These are phyloP conservation scores for Chaetorhynchus papuensis DNA, from an alignment of 2,113 vertebrate species.

Conservation along the genomic window DNA sequence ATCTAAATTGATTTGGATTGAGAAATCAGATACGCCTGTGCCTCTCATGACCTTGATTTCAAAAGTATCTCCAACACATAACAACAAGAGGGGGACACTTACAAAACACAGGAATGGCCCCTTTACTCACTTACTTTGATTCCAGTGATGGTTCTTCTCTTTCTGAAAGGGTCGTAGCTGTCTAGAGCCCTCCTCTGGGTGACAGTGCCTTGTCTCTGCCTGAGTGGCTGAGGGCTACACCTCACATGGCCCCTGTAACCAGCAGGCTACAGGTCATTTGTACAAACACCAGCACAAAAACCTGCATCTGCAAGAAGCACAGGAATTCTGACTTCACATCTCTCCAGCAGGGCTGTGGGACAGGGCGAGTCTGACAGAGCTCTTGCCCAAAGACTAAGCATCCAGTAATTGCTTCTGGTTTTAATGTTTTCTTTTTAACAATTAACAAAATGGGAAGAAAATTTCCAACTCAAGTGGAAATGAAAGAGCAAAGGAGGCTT, in stretches of 20 bases:
- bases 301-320: accelerated
- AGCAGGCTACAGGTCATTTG: neutral
- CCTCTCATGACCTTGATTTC: neutral
- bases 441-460: neutral
- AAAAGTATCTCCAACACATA: neutral
- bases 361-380: neutral
- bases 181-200: neutral
- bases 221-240: neutral
- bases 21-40: neutral
- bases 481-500: neutral
- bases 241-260: neutral
- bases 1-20: neutral
- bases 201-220: neutral
- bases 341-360: neutral
- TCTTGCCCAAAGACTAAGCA: neutral
- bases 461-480: accelerated
- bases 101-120: neutral
- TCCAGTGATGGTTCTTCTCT: neutral
- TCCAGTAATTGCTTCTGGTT: neutral
- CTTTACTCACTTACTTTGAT: neutral
- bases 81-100: neutral
- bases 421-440: neutral
- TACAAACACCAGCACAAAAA: neutral
- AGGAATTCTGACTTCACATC: neutral
- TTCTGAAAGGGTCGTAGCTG: neutral